phyloP scores from a whole-genome alignment of 2,113 vertebrate genomes.

The Odocoileus virginianus region DNA sequence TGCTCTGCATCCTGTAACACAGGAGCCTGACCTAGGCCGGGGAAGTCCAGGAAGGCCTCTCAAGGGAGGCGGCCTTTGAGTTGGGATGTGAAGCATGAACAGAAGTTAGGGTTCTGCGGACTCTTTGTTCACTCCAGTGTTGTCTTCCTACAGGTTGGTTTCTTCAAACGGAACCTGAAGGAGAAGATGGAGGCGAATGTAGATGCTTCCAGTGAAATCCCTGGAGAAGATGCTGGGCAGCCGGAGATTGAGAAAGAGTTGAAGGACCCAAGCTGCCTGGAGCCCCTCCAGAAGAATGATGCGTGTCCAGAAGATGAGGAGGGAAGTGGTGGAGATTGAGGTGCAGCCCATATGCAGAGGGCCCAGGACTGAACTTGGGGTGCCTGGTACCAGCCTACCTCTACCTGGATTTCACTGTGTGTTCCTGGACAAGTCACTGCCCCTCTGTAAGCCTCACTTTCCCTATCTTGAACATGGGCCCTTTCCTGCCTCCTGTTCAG shows the following conservation, averaged over 20 bases:
- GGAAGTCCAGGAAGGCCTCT: neutral
- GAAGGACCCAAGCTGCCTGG: neutral
- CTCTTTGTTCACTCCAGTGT: neutral
- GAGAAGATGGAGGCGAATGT: slow-evolving; percentile 51
- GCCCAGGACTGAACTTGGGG: neutral
- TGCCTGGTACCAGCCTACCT: neutral
- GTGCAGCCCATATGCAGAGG: neutral
- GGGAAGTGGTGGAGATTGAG: neutral
- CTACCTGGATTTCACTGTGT: neutral
- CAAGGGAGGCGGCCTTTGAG: neutral
- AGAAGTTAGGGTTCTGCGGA: neutral
- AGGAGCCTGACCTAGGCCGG: neutral
- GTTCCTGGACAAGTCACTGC: neutral
- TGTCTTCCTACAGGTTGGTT: slow-evolving; percentile 52
- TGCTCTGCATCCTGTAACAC: neutral
- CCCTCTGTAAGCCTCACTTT: neutral
- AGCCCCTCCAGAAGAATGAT: neutral
- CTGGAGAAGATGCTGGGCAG: neutral
- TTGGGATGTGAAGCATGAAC: neutral
- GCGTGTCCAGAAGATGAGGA: neutral
- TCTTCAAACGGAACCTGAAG: slow-evolving; percentile 71
- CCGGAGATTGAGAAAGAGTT: neutral
- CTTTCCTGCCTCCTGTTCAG: neutral
- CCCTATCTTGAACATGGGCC: neutral
- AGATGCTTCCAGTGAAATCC: neutral